Base-by-base conservation (phyloP, 1,140 invertebrate species). In the Orius laevigatus region DNA sequence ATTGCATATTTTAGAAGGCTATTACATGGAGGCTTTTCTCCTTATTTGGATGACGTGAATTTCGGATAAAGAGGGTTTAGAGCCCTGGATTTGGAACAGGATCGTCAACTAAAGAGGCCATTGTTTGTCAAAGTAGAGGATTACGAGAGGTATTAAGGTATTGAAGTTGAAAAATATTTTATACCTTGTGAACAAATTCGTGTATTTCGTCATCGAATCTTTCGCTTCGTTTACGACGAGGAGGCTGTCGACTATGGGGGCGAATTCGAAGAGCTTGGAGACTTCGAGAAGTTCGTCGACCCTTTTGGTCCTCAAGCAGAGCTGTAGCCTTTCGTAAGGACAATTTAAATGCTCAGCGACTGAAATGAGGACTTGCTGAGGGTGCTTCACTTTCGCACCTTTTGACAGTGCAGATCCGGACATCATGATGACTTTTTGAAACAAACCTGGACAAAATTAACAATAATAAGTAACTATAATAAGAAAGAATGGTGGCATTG, bases 381-480 rank as follows among this genome's bases (percentile, higher is more conserved):
- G 84, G 54, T 87, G 80, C 58, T 75, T 74, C 2, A 82, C 84
- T 57, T 92, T 72, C 0, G 90, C 88, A 80, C 85, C 92, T 54
- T 84, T 81, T 45, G 84, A 81, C 38, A 96, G 64, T 0, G 91
- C 90, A 2, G 90, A 89, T 0, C 93, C 93, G 25, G 87, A 87
- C 83, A 95, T 92, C 8, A 96, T 68, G 50, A 97, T 88, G 1
- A 87, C 88, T 41, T 90, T 74, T 56, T 91, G 82, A 61, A 96
- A 95, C 46, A 95, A 64, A 57, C 75, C 87, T 89, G 66, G 3
- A 51, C 46, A 43, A 43, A 46, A 18, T 25, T 38, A 45, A 43
- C 42, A 48, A 14, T 18, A 16, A 48, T 10, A 49, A n/a, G n/a
- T n/a, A n/a, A n/a, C n/a, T n/a, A n/a, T n/a, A n/a, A n/a, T n/a